Evolutionary conservation across 2,888 invertebrate genomes (phyloP).

Genomic region (Euproctis similis): DNA sequence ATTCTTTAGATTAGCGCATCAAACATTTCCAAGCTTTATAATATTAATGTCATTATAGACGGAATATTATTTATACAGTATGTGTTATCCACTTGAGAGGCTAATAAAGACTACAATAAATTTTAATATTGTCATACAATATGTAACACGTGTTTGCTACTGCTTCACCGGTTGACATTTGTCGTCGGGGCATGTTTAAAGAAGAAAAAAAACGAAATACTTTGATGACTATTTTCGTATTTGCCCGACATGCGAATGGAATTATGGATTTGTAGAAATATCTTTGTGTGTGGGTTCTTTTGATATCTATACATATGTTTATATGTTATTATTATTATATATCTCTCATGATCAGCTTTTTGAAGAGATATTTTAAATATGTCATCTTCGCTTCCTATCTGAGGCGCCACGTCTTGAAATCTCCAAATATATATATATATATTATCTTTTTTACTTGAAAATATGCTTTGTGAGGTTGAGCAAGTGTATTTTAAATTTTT

Average conservation of each 20-base stretch:
- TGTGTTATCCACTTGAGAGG: constrained; percentile 47
- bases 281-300: constrained; percentile 61
- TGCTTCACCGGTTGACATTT: constrained; percentile 62
- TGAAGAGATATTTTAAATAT: constrained; percentile 62
- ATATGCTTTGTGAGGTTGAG: too few relatives aligned
- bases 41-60: too few relatives aligned
- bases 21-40: too few relatives aligned
- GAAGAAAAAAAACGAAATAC: too few relatives aligned
- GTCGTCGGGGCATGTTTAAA: constrained; percentile 64
- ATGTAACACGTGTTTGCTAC: constrained; percentile 70
- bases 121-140: constrained; percentile 73
- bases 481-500: too few relatives aligned
- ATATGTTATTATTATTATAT: constrained; percentile 53
- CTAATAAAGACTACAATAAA: constrained; percentile 69
- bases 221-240: constrained; percentile 74
- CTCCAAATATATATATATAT: too few relatives aligned
- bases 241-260: constrained; percentile 62
- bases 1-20: too few relatives aligned
- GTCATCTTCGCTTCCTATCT: constrained; percentile 68
- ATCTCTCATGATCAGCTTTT: constrained; percentile 54
- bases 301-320: constrained; percentile 53
- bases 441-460: too few relatives aligned
- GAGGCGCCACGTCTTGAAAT: constrained; percentile 43
- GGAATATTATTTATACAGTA: constrained; percentile 49
- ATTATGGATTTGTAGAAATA: constrained; percentile 71